Evolutionary conservation across 2,113 vertebrate species (phyloP), one percentile per base, ranked within the genome.

Genomic region (Oreocharis arfaki): DNA sequence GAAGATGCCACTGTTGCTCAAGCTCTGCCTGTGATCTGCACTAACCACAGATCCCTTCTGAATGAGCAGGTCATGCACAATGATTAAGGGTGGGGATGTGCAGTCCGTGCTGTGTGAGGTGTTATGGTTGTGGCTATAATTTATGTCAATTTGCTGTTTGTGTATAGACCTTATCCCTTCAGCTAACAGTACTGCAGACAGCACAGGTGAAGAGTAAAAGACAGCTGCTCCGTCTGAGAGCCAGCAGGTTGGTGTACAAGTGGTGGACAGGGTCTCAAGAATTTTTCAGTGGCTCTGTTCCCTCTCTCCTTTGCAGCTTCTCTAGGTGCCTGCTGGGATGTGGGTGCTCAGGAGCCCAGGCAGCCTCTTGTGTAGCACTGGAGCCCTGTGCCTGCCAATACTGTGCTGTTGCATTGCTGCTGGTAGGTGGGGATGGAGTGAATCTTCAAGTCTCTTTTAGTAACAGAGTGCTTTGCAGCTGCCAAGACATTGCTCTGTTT

Each of bases 1-100:
- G 44, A 52, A 78, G 74, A 70, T 87, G 71, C 55, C 71, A n/a
- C 33, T 22, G 11, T 80, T 68, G 23, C 49, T 60, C 60, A 82
- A 64, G 68, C 60, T 69, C 28, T 57, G 69, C 47, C 73, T 94
- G 73, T 96, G 73, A 82, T 78, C 60, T 64, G 8, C 5, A 3
- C 59, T 70, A 84, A 77, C 83, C 89, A 56, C 83, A 88, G 52
- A 59, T 77, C 90, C 71, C 64, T 93, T 77, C 88, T 39, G 64
- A 95, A 86, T 63, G 46, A 81, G 71, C 67, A 70, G 64, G 68
- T 84, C 55, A 19, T 10, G 47, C 27, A 3, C 21, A n/a, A 4
- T 83, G 68, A 80, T 90, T 92, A 55, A 77, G 76, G 86, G 65
- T 93, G 84, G 39, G 55, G 27, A 63, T 74, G 68, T 67, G 56